Evolutionary conservation across 2,888 invertebrate species (phyloP), one percentile per base, ranked within the genome.

Genomic region (Cloeon dipterum): DNA sequence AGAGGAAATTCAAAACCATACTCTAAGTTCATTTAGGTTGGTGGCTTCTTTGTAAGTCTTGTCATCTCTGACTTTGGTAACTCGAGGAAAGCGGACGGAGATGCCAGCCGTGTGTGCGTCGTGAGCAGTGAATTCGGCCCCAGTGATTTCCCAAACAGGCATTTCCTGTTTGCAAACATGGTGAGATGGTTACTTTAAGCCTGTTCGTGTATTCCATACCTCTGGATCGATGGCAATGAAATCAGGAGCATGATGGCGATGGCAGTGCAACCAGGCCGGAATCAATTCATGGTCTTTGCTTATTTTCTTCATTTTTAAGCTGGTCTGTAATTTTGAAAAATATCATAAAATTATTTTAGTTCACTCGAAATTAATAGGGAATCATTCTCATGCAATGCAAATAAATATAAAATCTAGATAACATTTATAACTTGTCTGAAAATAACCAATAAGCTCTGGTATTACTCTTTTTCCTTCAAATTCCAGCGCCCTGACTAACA

Each of bases 101-200:
- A 94, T 89, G 2, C 91, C 88, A 0, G 91, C 91, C 2, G 91
- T 91, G 52, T 94, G 93, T 5, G 77, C 66, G 39, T 62, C 59
- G 16, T 62, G 55, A 41, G 58, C 54, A 10, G 59, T 60, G 47
- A 66, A 66, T 47, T 68, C 67, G 1, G 67, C 66, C 7, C 76
- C 86, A 1, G 86, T 83, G 40, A 93, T 85, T 61, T 93, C 91
- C 91, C 93, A 93, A 7, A 94, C 79, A 1, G 88, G 91, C 53
- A 83, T 79, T 19, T 68, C 60, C 52, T 61, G 36, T n/a, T n/a
- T n/a, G n/a, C 17, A 39, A 36, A 36, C 26, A 33, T 18, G 1
- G 34, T 16, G 1, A 5, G 4, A 5, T 4, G 20, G n/a, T n/a
- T n/a, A n/a, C n/a, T n/a, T n/a, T n/a, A 17, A 17, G 3, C 2